Base-by-base conservation (phyloP, 2,797 vertebrate genomes). In the Ficedula albicollis region DNA sequence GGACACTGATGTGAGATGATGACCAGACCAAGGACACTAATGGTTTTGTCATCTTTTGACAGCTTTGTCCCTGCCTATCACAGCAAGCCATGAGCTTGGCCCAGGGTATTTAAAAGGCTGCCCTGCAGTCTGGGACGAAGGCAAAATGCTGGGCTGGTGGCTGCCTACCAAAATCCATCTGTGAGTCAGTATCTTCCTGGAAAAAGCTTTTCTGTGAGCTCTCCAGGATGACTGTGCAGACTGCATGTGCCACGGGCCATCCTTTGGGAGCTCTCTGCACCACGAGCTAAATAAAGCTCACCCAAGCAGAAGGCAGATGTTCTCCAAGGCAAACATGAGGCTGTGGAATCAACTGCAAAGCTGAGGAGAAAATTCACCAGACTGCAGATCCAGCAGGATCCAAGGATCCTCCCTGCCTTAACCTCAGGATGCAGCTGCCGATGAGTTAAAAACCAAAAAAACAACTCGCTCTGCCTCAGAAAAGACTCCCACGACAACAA, bases 281-380 rank as follows among this genome's bases (percentile, higher is more conserved):
- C 2, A 51, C 4, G 43, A 68, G 39, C 44, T 46, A 13, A 46
- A 36, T 66, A n/a, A 78, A 84, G 94, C 85, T 90, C 73, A 52
- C 3, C 87, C 94, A 30, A 63, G 83, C 87, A 93, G 59, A 70
- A 96, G 85, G 55, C 87, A 95, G 79, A 88, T 78, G 82, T 32
- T 86, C 87, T 86, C 34, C 82, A 75, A 88, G 85, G 73, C 87
- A 72, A 93, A 59, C 76, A 75, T 5, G 81, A 84, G 90, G 85
- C 66, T 87, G 69, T 19, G 55, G 93, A 79, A 84, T 36, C 38
- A 74, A 13, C 56, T 39, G 70, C 86, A 77, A 89, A 87, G 67
- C 67, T 90, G 5, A 5, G 38, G 81, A 79, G 60, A 43, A 93
- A 87, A 85, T 64, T 68, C 95, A 67, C 74, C 68, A 86, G 34